Base-by-base conservation (phyloP, 2,113 vertebrate genomes). In the Esox niger region DNA sequence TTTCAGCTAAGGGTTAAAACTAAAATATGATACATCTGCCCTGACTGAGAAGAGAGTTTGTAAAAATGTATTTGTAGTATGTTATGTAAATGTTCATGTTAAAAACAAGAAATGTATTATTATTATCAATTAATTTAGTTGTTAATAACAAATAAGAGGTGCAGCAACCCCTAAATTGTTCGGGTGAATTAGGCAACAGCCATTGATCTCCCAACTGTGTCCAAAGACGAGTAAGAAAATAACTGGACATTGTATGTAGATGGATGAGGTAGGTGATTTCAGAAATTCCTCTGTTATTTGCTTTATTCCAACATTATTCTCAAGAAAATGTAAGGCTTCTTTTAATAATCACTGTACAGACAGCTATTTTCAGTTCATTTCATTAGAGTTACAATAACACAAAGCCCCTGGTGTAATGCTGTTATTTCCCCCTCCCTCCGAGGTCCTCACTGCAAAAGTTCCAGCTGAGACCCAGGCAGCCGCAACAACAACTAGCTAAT, bases 401-500 rank as follows among this genome's bases (percentile, higher is more conserved):
- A 77, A 76, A 49, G 27, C 86, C 17, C 75, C 30, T 21, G 63
- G 82, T n/a, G 86, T 74, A 78, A 64, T 29, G 66, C 38, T 43
- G 38, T 15, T 17, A 15, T 15, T 15, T 43, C 38, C 25, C 80
- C 35, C 38, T 70, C 82, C 87, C 88, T 81, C 43, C 73, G 87
- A 88, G 90, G 82, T 84, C 70, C 79, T 83, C 55, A 47, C 80
- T 81, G 77, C 47, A 64, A 78, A 76, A 68, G 73, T 61, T 78
- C 75, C 91, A 92, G 89, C 88, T 92, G 90, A 91, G 89, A 84
- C 89, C 86, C 83, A 86, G 79, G n/a, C n/a, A n/a, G 76, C 80
- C 77, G 74, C 66, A 71, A 47, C 79, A 87, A 80, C 85, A 91
- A 90, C 73, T 71, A 89, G 85, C 77, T 81, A 85, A 88, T 82